Percentiles rank a stretch among this genome's conserved stretches.
Conservation (phyloP, 2,888 invertebrate species). For the Macrosiphum euphorbiae region DNA sequence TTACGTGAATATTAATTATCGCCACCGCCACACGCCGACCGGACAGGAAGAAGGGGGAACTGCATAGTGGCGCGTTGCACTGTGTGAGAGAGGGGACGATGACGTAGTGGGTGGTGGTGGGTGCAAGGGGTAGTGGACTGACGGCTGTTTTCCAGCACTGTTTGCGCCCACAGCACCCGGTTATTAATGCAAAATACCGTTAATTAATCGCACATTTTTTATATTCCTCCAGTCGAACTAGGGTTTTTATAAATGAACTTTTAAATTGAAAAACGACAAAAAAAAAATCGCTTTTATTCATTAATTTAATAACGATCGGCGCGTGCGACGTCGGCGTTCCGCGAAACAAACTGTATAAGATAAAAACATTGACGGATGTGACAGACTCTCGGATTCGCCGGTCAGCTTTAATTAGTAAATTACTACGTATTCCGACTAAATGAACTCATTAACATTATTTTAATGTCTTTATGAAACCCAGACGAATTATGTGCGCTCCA, state of each 20-base stretch:
- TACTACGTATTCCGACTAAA: neutral
- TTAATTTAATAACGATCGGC: neutral
- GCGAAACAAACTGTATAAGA: neutral
- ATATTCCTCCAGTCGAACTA: neutral
- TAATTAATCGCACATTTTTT: constrained; percentile 41
- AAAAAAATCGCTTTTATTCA: neutral
- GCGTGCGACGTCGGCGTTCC: neutral
- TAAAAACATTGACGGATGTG: neutral
- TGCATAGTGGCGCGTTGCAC: neutral
- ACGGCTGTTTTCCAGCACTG: constrained; percentile 27
- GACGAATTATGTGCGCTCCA: neutral
- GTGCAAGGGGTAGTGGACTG: neutral
- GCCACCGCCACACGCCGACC: neutral
- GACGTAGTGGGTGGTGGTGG: neutral
- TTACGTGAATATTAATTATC: constrained; percentile 1
- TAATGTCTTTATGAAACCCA: neutral
- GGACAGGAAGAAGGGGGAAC: too few species aligned
- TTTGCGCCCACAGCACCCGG: neutral
- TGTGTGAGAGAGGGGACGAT: neutral
- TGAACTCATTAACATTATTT: neutral
- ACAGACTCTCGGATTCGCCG: neutral
- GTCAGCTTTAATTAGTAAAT: neutral
- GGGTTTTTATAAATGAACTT: neutral
- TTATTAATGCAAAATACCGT: constrained; percentile 48
- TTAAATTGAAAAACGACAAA: neutral